These are phyloP conservation scores for Gryon sp. DNA, from an alignment of 1,140 invertebrate species.

Conservation along the genomic window DNA sequence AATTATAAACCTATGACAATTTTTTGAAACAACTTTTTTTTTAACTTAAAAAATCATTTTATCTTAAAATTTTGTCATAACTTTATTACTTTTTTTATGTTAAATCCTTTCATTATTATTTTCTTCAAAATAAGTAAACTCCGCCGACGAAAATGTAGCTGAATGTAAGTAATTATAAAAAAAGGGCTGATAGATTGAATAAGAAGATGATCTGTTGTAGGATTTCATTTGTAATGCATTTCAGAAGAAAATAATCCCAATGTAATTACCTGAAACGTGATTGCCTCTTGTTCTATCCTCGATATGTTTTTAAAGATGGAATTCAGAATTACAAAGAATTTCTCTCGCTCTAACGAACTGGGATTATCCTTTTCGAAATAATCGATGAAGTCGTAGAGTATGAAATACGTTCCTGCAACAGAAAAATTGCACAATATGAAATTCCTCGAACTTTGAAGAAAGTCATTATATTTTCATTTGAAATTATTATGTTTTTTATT, in stretches of 20 bases:
- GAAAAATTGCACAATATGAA: no score
- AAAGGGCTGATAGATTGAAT: not conserved
- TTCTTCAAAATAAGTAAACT: no score
- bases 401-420: conserved; percentile 92
- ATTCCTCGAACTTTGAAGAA: no score
- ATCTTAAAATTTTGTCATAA: no score
- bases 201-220: not conserved
- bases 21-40: no score
- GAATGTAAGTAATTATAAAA: not conserved
- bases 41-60: no score
- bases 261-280: conserved; percentile 90
- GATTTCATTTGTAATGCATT: conserved; percentile 17
- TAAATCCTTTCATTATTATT: no score
- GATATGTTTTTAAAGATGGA: conserved; percentile 93
- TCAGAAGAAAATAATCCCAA: conserved; percentile 28
- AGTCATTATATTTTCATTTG: not conserved
- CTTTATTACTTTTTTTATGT: no score
- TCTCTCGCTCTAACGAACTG: conserved; percentile 88
- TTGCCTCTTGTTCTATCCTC: conserved; percentile 90
- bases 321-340: conserved; percentile 91
- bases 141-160: no score
- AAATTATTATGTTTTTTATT: not conserved
- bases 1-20: no score
- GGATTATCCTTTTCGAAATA: conserved; percentile 92
- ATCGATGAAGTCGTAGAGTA: conserved; percentile 94